Percentiles rank a stretch among this genome's conserved stretches.
Evolutionary conservation across 1,140 invertebrate species (phyloP).

Genomic region (Asobara japonica): DNA sequence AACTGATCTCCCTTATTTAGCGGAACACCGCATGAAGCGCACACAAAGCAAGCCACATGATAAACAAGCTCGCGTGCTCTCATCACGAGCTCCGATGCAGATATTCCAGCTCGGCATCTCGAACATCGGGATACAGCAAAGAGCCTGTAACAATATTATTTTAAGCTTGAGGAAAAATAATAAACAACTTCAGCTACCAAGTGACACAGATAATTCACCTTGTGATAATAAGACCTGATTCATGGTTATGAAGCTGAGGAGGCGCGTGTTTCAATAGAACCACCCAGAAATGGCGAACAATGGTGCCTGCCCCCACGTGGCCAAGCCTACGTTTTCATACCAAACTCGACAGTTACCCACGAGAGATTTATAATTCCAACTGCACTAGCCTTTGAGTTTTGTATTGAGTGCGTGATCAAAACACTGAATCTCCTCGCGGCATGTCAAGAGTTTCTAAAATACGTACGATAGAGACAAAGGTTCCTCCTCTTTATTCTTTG

Average conservation of each 20-base stretch:
- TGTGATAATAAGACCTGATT: constrained; percentile 27
- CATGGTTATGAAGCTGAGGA: not conserved
- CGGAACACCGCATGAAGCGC: constrained; percentile 81
- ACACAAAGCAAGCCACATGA: constrained; percentile 91
- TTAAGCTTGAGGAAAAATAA: constrained; percentile 7
- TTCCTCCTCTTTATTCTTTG: constrained; percentile 19
- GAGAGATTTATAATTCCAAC: constrained; percentile 27
- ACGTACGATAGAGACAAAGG: constrained; percentile 35
- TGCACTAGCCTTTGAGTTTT: constrained; percentile 3
- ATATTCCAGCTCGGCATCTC: constrained; percentile 84
- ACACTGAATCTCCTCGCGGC: not conserved
- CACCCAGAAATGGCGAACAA: constrained; percentile 48
- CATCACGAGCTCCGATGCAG: constrained; percentile 93
- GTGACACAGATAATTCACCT: constrained; percentile 16
- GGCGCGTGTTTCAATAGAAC: constrained; percentile 27
- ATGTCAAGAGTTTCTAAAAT: constrained; percentile 24
- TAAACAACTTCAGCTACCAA: not conserved
- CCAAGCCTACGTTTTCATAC: constrained; percentile 28
- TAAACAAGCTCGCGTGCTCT: constrained; percentile 87
- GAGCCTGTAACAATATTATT: constrained; percentile 68
- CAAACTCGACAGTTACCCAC: not conserved
- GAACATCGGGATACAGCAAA: constrained; percentile 85
- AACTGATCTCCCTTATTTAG: constrained; percentile 89
- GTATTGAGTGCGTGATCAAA: constrained; percentile 13
- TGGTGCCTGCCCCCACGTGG: constrained; percentile 18